Evolutionary conservation across 2,888 invertebrate species (phyloP).

Genomic region (Ischnus inquisitorius): DNA sequence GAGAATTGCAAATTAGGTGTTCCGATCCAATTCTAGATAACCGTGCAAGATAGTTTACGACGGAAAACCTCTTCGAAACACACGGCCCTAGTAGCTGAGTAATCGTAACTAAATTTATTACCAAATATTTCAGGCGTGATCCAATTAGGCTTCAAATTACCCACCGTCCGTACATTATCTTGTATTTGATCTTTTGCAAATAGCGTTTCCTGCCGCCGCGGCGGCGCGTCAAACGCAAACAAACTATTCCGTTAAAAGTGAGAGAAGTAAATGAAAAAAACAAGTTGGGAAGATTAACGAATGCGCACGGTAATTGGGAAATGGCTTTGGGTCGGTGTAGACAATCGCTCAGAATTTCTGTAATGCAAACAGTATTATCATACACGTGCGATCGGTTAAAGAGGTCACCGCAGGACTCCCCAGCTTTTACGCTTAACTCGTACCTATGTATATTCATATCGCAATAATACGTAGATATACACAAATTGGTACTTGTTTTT

Average conservation of each 20-base stretch:
- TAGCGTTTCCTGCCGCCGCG: not conserved
- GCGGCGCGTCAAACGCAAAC: not conserved
- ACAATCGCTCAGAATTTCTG: conserved; percentile 23
- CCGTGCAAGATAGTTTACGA: too few species aligned
- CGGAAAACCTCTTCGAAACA: not conserved
- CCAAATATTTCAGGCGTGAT: not conserved
- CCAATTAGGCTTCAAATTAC: not conserved
- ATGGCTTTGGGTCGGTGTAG: conserved; percentile 1
- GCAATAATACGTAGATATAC: not conserved
- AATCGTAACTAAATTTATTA: not conserved
- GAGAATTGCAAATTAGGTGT: too few species aligned
- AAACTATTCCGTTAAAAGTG: conserved; percentile 19
- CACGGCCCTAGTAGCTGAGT: not conserved
- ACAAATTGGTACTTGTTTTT: not conserved
- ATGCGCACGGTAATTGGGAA: not conserved
- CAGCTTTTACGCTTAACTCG: not conserved
- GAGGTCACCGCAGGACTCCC: conserved; percentile 26
- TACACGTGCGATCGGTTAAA: conserved; percentile 41
- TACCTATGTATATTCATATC: not conserved
- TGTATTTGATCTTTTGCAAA: not conserved
- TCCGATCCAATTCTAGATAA: too few species aligned
- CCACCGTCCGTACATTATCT: not conserved
- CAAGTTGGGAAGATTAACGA: conserved; percentile 26
- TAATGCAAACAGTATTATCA: conserved; percentile 58
- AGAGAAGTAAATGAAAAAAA: not conserved